A percentile compares a stretch with the other conserved stretches of the same genome.
phyloP scores from a whole-genome alignment of 2,888 invertebrate genomes.

The Phengaris arion region DNA sequence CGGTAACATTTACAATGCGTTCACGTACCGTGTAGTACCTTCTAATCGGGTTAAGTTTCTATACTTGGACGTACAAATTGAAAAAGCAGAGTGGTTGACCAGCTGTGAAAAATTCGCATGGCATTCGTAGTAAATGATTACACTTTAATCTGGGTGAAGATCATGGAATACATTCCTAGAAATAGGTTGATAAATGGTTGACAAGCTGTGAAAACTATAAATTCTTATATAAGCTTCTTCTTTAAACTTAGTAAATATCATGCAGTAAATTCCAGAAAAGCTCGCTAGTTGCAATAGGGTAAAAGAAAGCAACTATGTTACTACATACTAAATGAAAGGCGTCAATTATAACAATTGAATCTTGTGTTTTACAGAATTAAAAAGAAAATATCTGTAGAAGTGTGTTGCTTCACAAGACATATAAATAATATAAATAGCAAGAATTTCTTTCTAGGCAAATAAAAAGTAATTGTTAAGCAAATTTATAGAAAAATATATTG shows the following conservation, averaged over 20 bases:
- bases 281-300: no score
- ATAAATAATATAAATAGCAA: neutral
- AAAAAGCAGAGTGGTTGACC: neutral
- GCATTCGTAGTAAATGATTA: neutral
- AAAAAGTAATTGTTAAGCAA: neutral
- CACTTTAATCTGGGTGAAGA: neutral
- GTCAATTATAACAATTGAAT: no score
- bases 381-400: no score
- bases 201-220: neutral
- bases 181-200: neutral
- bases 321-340: no score
- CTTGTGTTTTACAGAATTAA: no score
- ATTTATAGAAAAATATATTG: neutral
- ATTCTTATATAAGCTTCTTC: no score
- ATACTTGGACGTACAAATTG: neutral
- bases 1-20: slow-evolving; percentile 70
- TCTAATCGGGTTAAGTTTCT: slow-evolving; percentile 4
- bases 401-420: no score
- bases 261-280: no score
- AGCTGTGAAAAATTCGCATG: neutral
- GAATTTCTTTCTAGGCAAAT: neutral
- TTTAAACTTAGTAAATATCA: no score
- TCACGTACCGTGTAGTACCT: slow-evolving; percentile 53
- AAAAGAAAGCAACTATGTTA: no score
- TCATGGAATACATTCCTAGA: neutral